phyloP scores from a whole-genome alignment of 2,797 vertebrate species.

The Anguilla anguilla region DNA sequence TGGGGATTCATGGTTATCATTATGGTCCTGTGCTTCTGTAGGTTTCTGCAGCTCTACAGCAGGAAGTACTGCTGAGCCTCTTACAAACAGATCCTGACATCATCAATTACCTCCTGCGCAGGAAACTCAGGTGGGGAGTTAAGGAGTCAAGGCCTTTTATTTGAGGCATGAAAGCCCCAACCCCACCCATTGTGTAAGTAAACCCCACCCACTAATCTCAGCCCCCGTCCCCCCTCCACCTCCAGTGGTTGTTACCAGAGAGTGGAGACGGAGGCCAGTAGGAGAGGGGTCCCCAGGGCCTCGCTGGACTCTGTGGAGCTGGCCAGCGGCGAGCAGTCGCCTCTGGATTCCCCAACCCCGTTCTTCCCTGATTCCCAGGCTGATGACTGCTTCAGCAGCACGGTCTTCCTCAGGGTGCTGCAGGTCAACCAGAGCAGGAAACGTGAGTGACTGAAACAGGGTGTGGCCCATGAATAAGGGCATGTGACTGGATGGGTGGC shows the following conservation, averaged over 20 bases:
- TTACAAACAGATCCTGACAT: slow-evolving; percentile 90
- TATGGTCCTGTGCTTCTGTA: slow-evolving; percentile 47
- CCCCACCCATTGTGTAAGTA: not conserved
- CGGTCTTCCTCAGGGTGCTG: slow-evolving; percentile 72
- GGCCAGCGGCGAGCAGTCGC: slow-evolving; percentile 70
- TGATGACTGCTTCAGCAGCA: slow-evolving; percentile 64
- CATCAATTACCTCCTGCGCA: slow-evolving; percentile 86
- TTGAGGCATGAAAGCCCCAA: not conserved
- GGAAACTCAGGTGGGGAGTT: slow-evolving; percentile 74
- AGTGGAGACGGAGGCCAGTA: slow-evolving; percentile 45
- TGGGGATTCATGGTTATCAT: not conserved
- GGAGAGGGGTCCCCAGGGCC: slow-evolving; percentile 61
- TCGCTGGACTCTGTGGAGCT: slow-evolving; percentile 71
- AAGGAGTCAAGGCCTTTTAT: not conserved
- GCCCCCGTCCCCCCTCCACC: not conserved
- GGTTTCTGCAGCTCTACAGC: slow-evolving; percentile 85
- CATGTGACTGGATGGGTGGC: too few relatives aligned
- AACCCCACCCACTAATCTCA: not conserved
- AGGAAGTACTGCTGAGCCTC: slow-evolving; percentile 83
- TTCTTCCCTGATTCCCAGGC: slow-evolving; percentile 57
- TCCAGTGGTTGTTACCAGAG: slow-evolving; percentile 59
- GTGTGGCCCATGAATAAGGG: not conserved
- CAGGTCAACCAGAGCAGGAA: slow-evolving; percentile 70
- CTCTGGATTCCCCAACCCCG: slow-evolving; percentile 60
- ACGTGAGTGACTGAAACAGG: slow-evolving; percentile 46